Conservation (phyloP, 2,113 vertebrate species). For the Ptyas mucosa region DNA sequence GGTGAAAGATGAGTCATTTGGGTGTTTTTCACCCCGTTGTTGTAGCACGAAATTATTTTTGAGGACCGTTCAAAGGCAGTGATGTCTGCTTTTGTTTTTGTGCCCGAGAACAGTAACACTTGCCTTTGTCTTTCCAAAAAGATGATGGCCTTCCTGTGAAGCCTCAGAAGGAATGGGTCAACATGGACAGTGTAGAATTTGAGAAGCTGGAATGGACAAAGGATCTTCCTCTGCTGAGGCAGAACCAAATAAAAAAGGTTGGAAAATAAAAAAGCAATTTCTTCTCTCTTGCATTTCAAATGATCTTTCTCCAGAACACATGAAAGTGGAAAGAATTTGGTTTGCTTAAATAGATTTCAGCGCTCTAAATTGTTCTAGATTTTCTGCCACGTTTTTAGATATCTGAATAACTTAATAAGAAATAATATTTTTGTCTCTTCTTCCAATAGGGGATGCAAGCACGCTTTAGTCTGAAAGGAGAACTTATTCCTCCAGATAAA, state of each 20-base stretch:
- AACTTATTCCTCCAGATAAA: constrained; percentile 78
- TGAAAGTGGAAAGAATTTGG: neutral
- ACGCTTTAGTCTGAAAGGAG: constrained; percentile 88
- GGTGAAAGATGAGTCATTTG: constrained; percentile 31
- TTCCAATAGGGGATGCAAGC: constrained; percentile 88
- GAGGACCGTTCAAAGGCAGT: constrained; percentile 15
- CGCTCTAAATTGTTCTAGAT: neutral
- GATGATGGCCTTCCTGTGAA: constrained; percentile 76
- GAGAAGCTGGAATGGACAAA: constrained; percentile 95
- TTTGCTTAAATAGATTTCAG: neutral
- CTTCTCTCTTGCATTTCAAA: neutral
- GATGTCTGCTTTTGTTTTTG: constrained; percentile 1
- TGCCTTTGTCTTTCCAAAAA: constrained; percentile 12
- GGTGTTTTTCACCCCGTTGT: neutral
- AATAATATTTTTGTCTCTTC: neutral
- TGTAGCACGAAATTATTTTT: neutral
- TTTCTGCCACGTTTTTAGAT: neutral
- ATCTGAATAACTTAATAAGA: neutral
- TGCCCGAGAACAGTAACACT: constrained; percentile 31
- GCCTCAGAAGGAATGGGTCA: constrained; percentile 86
- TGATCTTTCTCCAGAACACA: neutral
- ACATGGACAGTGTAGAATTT: constrained; percentile 89
- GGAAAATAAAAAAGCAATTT: constrained; percentile 18
- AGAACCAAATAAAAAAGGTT: constrained; percentile 82
- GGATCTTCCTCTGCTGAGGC: constrained; percentile 79